Evolutionary conservation across 2,797 vertebrate genomes (phyloP), one percentile per base, ranked within the genome.

Genomic region (Jordanella pulchra): DNA sequence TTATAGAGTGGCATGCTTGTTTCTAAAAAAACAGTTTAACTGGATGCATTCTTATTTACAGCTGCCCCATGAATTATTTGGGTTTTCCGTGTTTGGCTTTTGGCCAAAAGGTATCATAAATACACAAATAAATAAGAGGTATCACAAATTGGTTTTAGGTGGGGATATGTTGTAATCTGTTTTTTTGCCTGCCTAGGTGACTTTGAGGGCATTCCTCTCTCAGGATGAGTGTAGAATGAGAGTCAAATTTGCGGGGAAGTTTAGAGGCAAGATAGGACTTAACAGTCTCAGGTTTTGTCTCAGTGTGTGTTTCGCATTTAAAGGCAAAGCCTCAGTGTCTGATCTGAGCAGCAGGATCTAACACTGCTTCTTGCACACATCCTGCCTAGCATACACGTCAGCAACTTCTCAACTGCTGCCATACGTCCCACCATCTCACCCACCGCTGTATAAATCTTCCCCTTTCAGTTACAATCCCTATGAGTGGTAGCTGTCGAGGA

Each of bases 331-430:
- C 88, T 87, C 89, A 91, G 85, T 85, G 80, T 79, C 87, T 87
- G 81, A 89, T 89, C 85, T 89, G 82, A 91, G 92, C 93, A 93
- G 92, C 91, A 92, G 91, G 92, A 93, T 92, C 91, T 84, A 89
- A 86, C 76, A 9, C 84, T 83, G 90, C 91, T 91, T 90, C 90
- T 91, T 89, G 90, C 92, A 93, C 93, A 93, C 91, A 93, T 94
- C 92, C 91, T 92, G 91, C 88, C 89, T 84, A 58, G 84, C 80
- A 85, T 83, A 76, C 87, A 93, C 91, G 90, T 93, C 93, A 92
- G 85, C 87, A 92, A 77, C 80, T 87, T 93, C 90, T 90, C 80
- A 86, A 84, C 86, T 81, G 69, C 81, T 93, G 90, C 91, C 92
- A 93, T 90, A 81, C 89, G 84, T 83, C 86, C 80, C 87, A 86